Conservation (phyloP, 2,797 vertebrate species). For the Ispidina lecontei region DNA sequence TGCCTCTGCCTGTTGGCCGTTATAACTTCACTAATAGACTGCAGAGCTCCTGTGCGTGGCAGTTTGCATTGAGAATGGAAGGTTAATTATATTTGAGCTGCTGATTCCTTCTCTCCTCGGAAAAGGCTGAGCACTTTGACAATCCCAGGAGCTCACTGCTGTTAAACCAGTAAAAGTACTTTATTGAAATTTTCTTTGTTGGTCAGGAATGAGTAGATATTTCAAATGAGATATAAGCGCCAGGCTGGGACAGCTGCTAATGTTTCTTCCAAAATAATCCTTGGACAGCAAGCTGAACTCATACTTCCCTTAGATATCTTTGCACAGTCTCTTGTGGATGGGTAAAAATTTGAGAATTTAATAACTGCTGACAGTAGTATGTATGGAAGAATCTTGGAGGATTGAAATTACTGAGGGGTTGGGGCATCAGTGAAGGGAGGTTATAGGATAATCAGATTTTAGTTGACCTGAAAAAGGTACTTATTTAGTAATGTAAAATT, state of each 20-base stretch:
- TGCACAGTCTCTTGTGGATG: constrained; percentile 51
- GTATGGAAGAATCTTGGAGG: constrained; percentile 41
- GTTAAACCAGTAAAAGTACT: constrained; percentile 84
- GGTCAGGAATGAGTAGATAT: constrained; percentile 80
- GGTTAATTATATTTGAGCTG: constrained; percentile 96
- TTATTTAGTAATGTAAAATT: constrained; percentile 41
- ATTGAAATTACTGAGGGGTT: constrained; percentile 8
- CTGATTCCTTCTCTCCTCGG: constrained; percentile 84
- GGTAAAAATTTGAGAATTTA: constrained; percentile 62
- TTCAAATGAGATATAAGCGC: constrained; percentile 79
- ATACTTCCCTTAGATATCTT: constrained; percentile 67
- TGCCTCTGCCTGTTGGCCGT: constrained; percentile 84
- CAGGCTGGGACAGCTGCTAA: constrained; percentile 77
- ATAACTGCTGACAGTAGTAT: constrained; percentile 59
- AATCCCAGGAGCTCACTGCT: constrained; percentile 79
- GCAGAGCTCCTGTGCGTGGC: constrained; percentile 83
- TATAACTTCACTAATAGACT: constrained; percentile 86
- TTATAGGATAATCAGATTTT: constrained; percentile 44
- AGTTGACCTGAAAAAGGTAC: constrained; percentile 11
- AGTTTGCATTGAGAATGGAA: constrained; percentile 90
- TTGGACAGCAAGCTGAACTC: constrained; percentile 71
- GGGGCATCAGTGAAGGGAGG: not conserved
- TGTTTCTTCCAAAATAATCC: constrained; percentile 77
- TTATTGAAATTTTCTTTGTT: constrained; percentile 86
- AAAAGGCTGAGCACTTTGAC: constrained; percentile 83